Evolutionary conservation across 1,140 invertebrate species (phyloP), one percentile per base, ranked within the genome.

Genomic region (Apolygus lucorum): DNA sequence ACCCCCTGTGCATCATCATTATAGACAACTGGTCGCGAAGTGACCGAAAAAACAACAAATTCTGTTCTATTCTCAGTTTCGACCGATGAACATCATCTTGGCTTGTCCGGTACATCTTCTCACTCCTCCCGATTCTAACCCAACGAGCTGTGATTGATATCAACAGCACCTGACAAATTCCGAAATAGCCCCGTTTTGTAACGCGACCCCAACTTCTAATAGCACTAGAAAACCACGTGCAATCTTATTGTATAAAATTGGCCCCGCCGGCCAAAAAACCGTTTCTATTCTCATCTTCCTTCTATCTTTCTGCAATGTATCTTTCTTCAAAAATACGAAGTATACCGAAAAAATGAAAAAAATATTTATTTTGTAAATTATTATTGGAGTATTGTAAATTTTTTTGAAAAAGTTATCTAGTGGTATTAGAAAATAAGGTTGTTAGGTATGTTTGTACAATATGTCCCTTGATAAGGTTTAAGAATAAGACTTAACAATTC

Each of bases 401-500:
- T 67, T 21, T 68, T 29, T 42, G 4, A 17, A 42, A 42, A 42
- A 34, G 69, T 70, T 70, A 70, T 70, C 69, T 70, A 70, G 69
- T 70, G 69, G 69, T 70, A 70, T 70, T 70, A 67, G 69, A 70
- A 67, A 28, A 14, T 70, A 70, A 70, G 68, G 28, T 54, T 28
- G 69, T 70, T 70, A 70, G 69, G 52, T n/a, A 67, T 70, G 68
- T 69, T 69, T 69, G 63, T 69, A 69, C 59, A 69, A 26, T 70
- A 52, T 67, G 28, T 27, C 34, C 64, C 69, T 24, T 63, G 52
- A 67, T 52, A 59, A 59, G 28, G 28, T 67, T 27, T 67, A 67
- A 67, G 67, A 52, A 70, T 70, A 70, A 70, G 69, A 70, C 69
- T 70, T 70, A 70, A 70, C 49, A 49, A 67, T 71, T 71, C 70